Evolutionary conservation across 1,140 invertebrate genomes (phyloP).

Genomic region (Tenebrio molitor): DNA sequence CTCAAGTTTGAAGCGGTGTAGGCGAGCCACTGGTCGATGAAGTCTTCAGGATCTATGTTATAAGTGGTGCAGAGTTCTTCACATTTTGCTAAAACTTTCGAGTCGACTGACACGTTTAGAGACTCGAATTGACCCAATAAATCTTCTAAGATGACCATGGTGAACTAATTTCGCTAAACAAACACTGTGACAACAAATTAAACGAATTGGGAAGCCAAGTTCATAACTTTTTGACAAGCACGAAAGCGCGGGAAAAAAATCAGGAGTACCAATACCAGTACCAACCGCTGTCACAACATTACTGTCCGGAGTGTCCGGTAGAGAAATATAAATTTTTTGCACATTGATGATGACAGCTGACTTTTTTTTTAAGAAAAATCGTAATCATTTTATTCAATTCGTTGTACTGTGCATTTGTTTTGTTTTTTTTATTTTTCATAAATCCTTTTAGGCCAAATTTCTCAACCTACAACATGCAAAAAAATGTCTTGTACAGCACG

Average conservation of each 20-base stretch:
- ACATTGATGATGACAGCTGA: too few species aligned
- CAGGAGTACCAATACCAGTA: neutral
- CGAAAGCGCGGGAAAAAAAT: constrained; percentile 1
- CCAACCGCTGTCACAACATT: constrained; percentile 25
- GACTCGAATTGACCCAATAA: neutral
- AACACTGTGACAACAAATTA: too few species aligned
- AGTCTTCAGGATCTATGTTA: constrained; percentile 72
- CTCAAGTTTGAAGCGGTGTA: constrained; percentile 74
- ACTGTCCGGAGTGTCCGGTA: too few species aligned
- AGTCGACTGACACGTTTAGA: neutral
- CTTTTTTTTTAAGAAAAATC: too few species aligned
- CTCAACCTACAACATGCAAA: too few species aligned
- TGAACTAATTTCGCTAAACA: neutral
- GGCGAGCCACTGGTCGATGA: constrained; percentile 78
- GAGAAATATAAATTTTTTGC: neutral
- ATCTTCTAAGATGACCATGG: neutral
- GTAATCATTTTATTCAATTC: too few species aligned
- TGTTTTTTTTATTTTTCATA: too few species aligned
- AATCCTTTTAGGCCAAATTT: too few species aligned
- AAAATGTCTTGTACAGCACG: too few species aligned
- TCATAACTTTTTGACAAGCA: neutral
- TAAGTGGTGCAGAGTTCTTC: constrained; percentile 72
- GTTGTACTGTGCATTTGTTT: too few species aligned
- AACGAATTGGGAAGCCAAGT: too few species aligned
- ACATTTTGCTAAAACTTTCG: constrained; percentile 55